Conservation (phyloP, 2,888 invertebrate species). For the Sipha maydis region DNA sequence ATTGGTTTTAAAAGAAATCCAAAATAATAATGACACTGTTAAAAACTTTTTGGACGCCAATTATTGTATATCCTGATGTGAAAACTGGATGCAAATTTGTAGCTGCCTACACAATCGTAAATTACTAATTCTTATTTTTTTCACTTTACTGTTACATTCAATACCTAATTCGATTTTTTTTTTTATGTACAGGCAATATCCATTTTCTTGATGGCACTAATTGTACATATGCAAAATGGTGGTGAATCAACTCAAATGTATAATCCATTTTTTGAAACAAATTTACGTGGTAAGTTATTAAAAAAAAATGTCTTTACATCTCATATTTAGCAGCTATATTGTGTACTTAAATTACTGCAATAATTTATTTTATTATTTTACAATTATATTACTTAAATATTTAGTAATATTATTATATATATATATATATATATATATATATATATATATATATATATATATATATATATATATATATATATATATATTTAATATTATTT, state of each 20-base stretch:
- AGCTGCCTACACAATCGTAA: constrained; percentile 79
- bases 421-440: too few species aligned
- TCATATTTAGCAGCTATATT: background rate
- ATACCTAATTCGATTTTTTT: constrained; percentile 63
- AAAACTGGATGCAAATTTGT: constrained; percentile 82
- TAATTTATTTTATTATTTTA: background rate
- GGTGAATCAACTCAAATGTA: constrained; percentile 90
- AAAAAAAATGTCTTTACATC: background rate
- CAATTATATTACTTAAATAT: background rate
- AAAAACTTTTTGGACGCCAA: constrained; percentile 88
- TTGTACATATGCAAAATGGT: constrained; percentile 82
- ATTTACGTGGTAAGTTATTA: constrained; percentile 77
- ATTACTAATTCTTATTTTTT: constrained; percentile 63
- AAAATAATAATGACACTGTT: constrained; percentile 74
- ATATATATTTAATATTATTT: too few species aligned
- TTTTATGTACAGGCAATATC: constrained; percentile 72
- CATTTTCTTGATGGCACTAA: constrained; percentile 78
- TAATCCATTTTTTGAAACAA: constrained; percentile 89
- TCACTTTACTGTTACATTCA: background rate
- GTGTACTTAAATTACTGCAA: background rate
- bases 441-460: too few species aligned
- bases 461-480: too few species aligned
- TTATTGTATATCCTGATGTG: constrained; percentile 83
- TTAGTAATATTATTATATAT: too few species aligned
- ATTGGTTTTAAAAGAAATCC: background rate